Conservation (phyloP, 30 jellyfish, hydroid and myxozoan genomes). For the Hydractinia echinata region DNA sequence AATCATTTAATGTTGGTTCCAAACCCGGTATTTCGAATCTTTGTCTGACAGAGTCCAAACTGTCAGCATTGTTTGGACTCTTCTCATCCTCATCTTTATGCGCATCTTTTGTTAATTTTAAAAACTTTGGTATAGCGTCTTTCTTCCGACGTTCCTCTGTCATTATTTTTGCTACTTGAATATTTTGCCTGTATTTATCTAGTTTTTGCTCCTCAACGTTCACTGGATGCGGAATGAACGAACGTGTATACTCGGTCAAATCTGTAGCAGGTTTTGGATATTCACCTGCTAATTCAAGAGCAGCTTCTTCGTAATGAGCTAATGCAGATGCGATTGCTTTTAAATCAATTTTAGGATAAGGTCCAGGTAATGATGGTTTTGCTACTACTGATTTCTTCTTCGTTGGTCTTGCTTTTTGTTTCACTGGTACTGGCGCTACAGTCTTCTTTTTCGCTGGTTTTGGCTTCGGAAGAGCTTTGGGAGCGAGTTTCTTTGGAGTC, state of each 20-base stretch:
- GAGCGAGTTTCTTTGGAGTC: neutral
- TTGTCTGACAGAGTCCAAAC: constrained; percentile 61
- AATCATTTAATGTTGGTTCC: constrained; percentile 73
- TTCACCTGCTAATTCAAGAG: constrained; percentile 88
- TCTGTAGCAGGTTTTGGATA: constrained; percentile 68
- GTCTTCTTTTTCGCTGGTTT: neutral
- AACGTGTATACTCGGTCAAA: constrained; percentile 57
- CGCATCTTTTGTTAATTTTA: constrained; percentile 61
- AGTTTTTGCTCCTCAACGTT: constrained; percentile 6
- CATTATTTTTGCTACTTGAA: constrained; percentile 71
- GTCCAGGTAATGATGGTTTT: constrained; percentile 17
- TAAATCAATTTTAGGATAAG: constrained; percentile 80
- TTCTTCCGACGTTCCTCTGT: constrained; percentile 48
- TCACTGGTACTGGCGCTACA: too few species aligned
- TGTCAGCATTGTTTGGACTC: constrained; percentile 67
- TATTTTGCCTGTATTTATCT: constrained; percentile 59
- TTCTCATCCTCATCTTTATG: constrained; percentile 49
- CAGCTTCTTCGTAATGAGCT: constrained; percentile 87
- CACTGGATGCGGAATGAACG: constrained; percentile 82
- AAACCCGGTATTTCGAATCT: constrained; percentile 72
- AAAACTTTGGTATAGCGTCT: constrained; percentile 60
- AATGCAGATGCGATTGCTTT: constrained; percentile 84
- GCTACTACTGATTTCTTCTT: neutral
- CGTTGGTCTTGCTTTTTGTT: neutral
- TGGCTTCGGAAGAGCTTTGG: neutral